phyloP scores from a whole-genome alignment of 1,140 invertebrate genomes.

The Aphis gossypii region DNA sequence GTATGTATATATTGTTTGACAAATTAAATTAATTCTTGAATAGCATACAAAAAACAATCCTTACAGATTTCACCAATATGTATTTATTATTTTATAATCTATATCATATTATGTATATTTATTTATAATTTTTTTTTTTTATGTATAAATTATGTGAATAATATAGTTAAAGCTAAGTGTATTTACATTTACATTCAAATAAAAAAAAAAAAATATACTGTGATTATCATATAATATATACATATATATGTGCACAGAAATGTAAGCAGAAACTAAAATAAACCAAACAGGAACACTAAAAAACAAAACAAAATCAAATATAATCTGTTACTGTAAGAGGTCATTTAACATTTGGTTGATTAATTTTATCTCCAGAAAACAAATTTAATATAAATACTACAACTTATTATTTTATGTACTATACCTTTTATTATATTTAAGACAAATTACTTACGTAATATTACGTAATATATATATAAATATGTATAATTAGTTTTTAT shows the following conservation, averaged over 20 bases:
- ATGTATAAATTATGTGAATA: background rate
- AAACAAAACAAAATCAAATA: conserved; percentile 5
- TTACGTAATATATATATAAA: background rate
- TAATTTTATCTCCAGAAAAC: background rate
- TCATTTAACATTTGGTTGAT: background rate
- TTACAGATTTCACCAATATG: conserved; percentile 28
- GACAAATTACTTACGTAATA: background rate
- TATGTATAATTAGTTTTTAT: background rate
- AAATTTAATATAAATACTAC: conserved; percentile 5
- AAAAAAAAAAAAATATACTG: conserved; percentile 49
- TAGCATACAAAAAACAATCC: background rate
- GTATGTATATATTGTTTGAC: conserved; percentile 54
- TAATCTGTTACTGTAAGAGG: background rate
- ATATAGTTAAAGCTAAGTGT: conserved; percentile 47
- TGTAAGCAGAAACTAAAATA: conserved; percentile 22
- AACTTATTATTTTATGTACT: background rate
- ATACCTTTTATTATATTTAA: background rate
- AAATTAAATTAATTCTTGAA: conserved; percentile 8
- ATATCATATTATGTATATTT: conserved; percentile 5
- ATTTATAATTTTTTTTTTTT: conserved; percentile 19
- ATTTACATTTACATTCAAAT: conserved; percentile 24
- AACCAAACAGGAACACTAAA: conserved; percentile 45
- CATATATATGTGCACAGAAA: conserved; percentile 15
- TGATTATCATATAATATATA: conserved; percentile 44
- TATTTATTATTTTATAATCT: conserved; percentile 10